Percentiles rank a stretch among this genome's conserved stretches.
Conservation (phyloP, 2,797 vertebrate species). For the Aphelocoma californica region DNA sequence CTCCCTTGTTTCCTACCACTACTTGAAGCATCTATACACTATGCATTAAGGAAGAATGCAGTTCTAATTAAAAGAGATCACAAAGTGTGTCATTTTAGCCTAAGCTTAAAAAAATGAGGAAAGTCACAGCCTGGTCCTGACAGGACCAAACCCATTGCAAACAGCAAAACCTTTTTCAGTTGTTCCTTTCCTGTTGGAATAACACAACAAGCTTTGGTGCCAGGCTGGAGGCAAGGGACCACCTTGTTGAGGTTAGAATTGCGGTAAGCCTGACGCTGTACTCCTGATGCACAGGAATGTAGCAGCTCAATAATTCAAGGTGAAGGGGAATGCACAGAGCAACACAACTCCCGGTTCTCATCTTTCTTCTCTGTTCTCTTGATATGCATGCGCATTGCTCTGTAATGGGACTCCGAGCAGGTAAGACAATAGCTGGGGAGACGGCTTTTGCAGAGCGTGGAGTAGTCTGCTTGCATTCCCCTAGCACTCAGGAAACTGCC, state of each 20-base stretch:
- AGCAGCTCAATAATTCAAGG: constrained; percentile 3
- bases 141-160: neutral
- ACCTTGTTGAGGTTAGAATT: neutral
- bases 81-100: neutral
- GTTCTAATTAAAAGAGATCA: neutral
- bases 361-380: constrained; percentile 36
- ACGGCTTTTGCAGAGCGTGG: neutral
- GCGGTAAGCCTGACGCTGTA: neutral
- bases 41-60: neutral
- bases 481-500: neutral
- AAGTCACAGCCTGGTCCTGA: neutral
- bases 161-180: neutral
- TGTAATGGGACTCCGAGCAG: constrained; percentile 2
- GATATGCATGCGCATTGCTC: neutral
- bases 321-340: neutral
- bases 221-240: neutral
- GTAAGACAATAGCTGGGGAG: neutral
- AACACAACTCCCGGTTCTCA: constrained; percentile 13
- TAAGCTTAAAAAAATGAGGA: neutral
- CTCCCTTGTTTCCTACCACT: neutral
- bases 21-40: neutral
- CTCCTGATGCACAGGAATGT: neutral
- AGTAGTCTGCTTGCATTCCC: neutral
- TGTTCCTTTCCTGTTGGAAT: neutral
- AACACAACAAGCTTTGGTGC: neutral